phyloP scores from a whole-genome alignment of 2,797 vertebrate genomes.

The Galagoides demidoff region DNA sequence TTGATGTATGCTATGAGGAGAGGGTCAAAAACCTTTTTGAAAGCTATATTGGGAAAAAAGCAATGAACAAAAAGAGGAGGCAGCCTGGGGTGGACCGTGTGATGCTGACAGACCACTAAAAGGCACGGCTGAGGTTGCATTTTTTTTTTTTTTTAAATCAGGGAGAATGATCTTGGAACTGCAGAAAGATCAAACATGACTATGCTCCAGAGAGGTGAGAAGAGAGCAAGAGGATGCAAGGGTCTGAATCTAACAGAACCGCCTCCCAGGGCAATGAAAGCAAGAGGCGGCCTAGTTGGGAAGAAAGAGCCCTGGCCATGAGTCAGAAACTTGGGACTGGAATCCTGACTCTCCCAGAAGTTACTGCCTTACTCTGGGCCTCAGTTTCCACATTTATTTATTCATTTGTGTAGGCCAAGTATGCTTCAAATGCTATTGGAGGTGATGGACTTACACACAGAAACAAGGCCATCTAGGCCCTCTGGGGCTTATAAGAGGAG shows the following conservation, averaged over 20 bases:
- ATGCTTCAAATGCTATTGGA: not conserved
- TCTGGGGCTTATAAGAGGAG: not conserved
- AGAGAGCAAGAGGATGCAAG: not conserved
- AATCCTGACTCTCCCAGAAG: not conserved
- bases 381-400: not conserved
- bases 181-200: constrained; percentile 47
- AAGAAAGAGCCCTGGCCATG: not conserved
- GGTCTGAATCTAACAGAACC: not conserved
- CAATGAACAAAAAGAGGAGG: constrained; percentile 48
- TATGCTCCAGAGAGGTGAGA: not conserved
- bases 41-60: constrained; percentile 71
- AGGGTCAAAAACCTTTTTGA: constrained; percentile 42
- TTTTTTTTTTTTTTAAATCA: constrained; percentile 32
- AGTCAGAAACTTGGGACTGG: not conserved
- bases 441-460: not conserved
- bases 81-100: not conserved
- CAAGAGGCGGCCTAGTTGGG: not conserved
- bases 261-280: not conserved
- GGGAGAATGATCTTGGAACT: constrained; percentile 51
- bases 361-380: not conserved
- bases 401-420: not conserved
- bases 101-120: not conserved
- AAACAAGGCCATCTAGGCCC: not conserved
- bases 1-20: constrained; percentile 53
- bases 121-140: constrained; percentile 21